These are phyloP conservation scores for Chelonoidis abingdonii DNA, from an alignment of 2,113 vertebrate genomes.

Conservation along the genomic window DNA sequence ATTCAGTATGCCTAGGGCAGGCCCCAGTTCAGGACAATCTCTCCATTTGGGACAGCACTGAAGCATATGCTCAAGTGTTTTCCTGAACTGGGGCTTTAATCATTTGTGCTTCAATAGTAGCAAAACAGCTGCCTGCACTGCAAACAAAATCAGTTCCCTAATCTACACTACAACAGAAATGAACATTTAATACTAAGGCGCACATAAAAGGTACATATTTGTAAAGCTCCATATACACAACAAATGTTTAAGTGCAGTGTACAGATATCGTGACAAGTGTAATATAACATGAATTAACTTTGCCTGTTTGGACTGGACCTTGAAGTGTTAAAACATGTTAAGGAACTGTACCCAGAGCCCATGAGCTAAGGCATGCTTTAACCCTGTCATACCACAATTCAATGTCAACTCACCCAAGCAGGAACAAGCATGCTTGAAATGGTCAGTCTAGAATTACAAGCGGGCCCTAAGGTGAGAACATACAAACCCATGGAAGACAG, in stretches of 20 bases:
- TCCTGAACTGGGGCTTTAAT: background rate
- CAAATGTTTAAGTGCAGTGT: background rate
- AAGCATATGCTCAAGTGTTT: slow-evolving; percentile 50
- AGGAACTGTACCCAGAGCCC: slow-evolving; percentile 18
- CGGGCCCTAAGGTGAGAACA: no score
- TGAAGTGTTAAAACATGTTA: background rate
- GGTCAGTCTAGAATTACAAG: background rate
- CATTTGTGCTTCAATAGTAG: fast-evolving
- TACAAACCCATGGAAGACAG: background rate
- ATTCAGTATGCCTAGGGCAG: background rate
- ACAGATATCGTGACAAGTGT: no score
- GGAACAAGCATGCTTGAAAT: background rate
- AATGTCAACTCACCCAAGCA: background rate
- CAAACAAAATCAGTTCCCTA: fast-evolving
- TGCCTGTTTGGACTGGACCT: background rate
- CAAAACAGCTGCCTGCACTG: background rate
- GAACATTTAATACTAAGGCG: background rate
- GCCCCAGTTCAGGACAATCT: background rate
- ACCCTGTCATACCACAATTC: background rate
- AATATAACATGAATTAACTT: fast-evolving
- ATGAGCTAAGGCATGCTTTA: background rate
- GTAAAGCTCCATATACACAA: background rate
- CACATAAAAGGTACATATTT: background rate
- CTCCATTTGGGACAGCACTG: background rate
- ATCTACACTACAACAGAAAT: background rate